These are phyloP conservation scores for Nephrotoma flavescens DNA, from an alignment of 2,888 invertebrate genomes.

Conservation along the genomic window DNA sequence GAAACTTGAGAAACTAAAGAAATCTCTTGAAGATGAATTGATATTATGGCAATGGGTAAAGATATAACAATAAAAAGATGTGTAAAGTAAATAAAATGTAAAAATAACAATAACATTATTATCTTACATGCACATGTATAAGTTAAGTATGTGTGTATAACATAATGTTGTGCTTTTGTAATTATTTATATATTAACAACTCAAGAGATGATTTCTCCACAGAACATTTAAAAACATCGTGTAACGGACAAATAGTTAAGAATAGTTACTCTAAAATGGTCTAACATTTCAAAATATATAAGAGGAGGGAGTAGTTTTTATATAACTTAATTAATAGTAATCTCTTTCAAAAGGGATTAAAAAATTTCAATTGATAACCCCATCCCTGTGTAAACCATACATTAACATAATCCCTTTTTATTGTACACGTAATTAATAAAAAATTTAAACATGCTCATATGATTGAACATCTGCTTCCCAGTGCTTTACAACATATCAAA, in stretches of 20 bases:
- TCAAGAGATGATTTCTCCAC: no score
- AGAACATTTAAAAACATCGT: neutral
- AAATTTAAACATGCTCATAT: neutral
- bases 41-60: neutral
- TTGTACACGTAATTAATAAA: neutral
- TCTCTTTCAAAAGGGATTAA: neutral
- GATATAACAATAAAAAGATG: neutral
- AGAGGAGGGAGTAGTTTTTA: neutral
- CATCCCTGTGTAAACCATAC: neutral
- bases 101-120: neutral
- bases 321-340: neutral
- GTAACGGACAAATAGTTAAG: neutral
- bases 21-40: neutral
- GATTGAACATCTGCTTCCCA: neutral
- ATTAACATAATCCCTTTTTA: neutral
- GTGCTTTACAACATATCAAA: neutral
- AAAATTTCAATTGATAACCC: neutral
- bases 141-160: no score
- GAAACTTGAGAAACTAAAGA: neutral
- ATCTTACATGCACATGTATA: no score
- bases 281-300: neutral
- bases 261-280: neutral
- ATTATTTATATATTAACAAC: no score
- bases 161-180: no score
- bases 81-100: neutral